Percentiles rank a stretch among this genome's conserved stretches.
Evolutionary conservation across 2,113 vertebrate genomes (phyloP).

Genomic region (Myiagra hebetior): DNA sequence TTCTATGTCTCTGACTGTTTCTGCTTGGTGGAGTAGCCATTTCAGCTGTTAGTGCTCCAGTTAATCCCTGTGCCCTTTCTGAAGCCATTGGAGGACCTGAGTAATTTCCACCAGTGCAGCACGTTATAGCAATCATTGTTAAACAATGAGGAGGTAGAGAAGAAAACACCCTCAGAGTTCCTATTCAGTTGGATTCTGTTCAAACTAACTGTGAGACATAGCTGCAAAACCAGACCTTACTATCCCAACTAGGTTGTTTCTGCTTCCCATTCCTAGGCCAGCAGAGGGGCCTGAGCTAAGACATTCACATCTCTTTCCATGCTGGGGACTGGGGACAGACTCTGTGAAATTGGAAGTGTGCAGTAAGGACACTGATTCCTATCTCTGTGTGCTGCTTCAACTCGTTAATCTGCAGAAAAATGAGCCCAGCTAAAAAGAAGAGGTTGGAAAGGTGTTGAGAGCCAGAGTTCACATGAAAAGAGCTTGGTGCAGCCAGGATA

Average conservation of each 20-base stretch:
- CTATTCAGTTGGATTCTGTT: background rate
- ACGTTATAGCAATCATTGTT: background rate
- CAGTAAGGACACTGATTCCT: background rate
- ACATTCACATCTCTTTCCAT: background rate
- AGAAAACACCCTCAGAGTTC: background rate
- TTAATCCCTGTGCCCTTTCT: background rate
- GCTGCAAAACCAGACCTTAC: background rate
- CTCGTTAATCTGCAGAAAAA: background rate
- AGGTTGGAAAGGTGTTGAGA: background rate
- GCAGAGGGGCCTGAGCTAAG: background rate
- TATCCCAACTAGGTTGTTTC: background rate
- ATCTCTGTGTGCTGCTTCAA: background rate
- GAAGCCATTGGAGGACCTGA: background rate
- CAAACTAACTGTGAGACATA: background rate
- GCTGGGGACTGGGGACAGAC: background rate
- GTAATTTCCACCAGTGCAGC: background rate
- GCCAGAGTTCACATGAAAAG: background rate
- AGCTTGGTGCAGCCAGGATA: background rate
- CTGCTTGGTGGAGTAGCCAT: background rate
- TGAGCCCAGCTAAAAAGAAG: background rate
- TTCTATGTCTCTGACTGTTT: background rate
- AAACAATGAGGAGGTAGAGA: background rate
- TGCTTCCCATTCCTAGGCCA: background rate
- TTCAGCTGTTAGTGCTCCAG: background rate
- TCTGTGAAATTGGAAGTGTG: fast-evolving